Percentiles rank a stretch among this genome's conserved stretches.
Evolutionary conservation across 2,113 vertebrate species (phyloP).

Genomic region (Barbus barbus): DNA sequence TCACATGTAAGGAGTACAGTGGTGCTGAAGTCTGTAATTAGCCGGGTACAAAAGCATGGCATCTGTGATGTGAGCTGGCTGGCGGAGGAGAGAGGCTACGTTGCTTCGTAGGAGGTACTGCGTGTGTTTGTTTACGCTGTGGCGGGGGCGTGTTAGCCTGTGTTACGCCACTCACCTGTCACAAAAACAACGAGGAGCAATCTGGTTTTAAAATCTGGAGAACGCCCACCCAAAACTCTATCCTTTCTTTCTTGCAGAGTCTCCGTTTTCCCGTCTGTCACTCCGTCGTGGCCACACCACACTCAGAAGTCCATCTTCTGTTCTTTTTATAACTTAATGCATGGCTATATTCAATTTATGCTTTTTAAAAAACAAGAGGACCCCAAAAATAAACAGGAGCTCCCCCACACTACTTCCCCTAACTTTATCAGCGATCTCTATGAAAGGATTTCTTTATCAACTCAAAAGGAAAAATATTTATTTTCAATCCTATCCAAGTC

Average conservation of each 20-base stretch:
- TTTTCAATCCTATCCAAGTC: background rate
- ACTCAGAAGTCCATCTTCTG: background rate
- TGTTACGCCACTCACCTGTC: slow-evolving; percentile 53
- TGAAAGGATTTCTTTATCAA: background rate
- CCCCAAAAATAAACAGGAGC: background rate
- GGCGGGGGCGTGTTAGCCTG: slow-evolving; percentile 50
- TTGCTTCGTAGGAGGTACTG: slow-evolving; percentile 57
- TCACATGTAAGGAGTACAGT: background rate
- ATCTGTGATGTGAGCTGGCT: slow-evolving; percentile 64
- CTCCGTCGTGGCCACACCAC: background rate
- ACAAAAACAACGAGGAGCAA: slow-evolving; percentile 40
- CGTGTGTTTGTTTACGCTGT: slow-evolving; percentile 60
- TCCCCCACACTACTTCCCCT: background rate
- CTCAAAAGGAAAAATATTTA: background rate
- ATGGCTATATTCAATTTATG: background rate
- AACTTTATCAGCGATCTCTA: background rate
- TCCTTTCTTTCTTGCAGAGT: background rate
- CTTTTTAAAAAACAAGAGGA: too few relatives aligned
- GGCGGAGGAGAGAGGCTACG: slow-evolving; percentile 58
- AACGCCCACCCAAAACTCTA: slow-evolving; percentile 26
- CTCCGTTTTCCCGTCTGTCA: background rate
- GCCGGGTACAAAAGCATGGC: slow-evolving; percentile 68
- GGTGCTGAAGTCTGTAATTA: slow-evolving; percentile 62
- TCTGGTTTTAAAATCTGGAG: slow-evolving; percentile 41
- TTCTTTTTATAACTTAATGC: background rate